Conservation (phyloP, 2,113 vertebrate genomes). For the Syngnathus floridae region DNA sequence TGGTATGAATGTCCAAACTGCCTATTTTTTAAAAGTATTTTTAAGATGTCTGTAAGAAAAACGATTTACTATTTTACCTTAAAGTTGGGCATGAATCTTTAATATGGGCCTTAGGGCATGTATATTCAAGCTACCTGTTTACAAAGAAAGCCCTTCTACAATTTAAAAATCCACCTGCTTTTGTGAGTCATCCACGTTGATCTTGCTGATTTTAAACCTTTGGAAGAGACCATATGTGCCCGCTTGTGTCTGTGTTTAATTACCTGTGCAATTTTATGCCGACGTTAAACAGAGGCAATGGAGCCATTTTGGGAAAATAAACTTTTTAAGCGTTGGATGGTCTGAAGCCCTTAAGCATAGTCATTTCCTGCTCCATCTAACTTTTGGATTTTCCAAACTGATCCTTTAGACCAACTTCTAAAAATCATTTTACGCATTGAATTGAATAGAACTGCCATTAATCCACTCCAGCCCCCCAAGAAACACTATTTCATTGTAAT, state of each 20-base stretch:
- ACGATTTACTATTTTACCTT: too few relatives aligned
- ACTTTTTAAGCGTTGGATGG: background rate
- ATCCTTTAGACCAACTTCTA: background rate
- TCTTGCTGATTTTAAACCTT: constrained; percentile 40
- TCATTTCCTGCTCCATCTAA: background rate
- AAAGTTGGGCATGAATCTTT: too few relatives aligned
- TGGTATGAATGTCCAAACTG: too few relatives aligned
- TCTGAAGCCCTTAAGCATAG: background rate
- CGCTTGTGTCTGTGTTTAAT: constrained; percentile 39
- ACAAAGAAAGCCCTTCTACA: constrained; percentile 12
- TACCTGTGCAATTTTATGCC: constrained; percentile 43
- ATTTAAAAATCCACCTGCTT: constrained; percentile 25
- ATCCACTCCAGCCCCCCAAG: too few relatives aligned
- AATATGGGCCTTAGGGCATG: background rate
- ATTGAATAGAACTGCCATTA: background rate
- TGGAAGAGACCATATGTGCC: constrained; percentile 48
- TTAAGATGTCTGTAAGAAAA: too few relatives aligned
- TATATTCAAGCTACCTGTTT: background rate
- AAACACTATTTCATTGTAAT: too few relatives aligned
- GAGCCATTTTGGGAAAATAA: constrained; percentile 30
- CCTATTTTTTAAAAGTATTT: too few relatives aligned
- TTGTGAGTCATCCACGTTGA: constrained; percentile 30
- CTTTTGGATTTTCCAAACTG: background rate
- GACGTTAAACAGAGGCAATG: constrained; percentile 25
- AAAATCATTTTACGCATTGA: background rate